Evolutionary conservation across 1,140 invertebrate genomes (phyloP), one percentile per base, ranked within the genome.

Genomic region (Leguminivora glycinivorella): DNA sequence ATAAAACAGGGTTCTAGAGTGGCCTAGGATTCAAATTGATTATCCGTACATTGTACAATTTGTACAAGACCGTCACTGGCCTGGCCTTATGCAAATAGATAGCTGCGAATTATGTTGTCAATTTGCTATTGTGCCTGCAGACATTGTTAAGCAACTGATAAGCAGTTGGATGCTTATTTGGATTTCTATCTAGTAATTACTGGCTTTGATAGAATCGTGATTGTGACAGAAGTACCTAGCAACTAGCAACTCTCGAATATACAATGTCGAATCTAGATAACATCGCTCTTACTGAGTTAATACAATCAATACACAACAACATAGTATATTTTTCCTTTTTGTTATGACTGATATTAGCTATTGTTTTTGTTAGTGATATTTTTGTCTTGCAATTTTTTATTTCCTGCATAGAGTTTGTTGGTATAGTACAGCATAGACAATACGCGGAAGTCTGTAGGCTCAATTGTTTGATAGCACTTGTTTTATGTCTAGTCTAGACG

Each of bases 391-490:
- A 14, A 0, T 5, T 43, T 47, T 47, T 47, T 14, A 43, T 17
- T 43, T 5, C n/a, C 43, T n/a, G 6, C 43, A 17, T 47, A 29
- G 1, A 3, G 17, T 7, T 40, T n/a, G n/a, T n/a, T n/a, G n/a
- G n/a, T n/a, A n/a, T n/a, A 9, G 34, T 25, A 24, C 17, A 52
- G 19, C 19, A 22, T 52, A 52, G 75, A 82, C 79, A 78, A 80
- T 77, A 80, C 73, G 69, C 72, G 79, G 80, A 84, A 81, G 72
- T 56, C 68, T 71, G 56, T 24, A 63, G 67, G 58, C 29, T 67
- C 71, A 77, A 77, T 81, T 77, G 72, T 72, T 73, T 78, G 71
- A 82, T 80, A 75, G 70, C 73, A 76, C 78, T 77, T 60, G 75
- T 77, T 71, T 78, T 78, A 76, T 67, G 75, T 77, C 72, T 78